Percentiles rank a stretch among this genome's conserved stretches.
These are phyloP conservation scores for Tribolium madens DNA, from an alignment of 1,140 invertebrate species.

Conservation along the genomic window DNA sequence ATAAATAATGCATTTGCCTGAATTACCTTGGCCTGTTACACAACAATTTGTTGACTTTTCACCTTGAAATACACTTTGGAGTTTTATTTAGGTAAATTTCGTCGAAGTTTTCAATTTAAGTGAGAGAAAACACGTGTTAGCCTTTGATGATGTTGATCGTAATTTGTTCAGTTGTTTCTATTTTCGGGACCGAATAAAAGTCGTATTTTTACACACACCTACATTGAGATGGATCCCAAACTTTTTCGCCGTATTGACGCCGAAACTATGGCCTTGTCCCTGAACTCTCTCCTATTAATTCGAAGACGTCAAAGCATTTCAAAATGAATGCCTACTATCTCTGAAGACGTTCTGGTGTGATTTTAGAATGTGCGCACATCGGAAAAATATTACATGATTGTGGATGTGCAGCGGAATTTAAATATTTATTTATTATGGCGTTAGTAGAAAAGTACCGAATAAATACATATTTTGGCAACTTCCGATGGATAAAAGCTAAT, in stretches of 20 bases:
- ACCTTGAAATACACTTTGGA: slow-evolving; percentile 38
- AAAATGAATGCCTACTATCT: slow-evolving; percentile 1
- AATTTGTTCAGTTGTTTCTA: not conserved
- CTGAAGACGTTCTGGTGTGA: not conserved
- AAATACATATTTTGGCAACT: no score
- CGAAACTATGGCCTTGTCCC: slow-evolving; percentile 20
- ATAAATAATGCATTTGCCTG: slow-evolving; percentile 26
- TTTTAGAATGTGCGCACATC: not conserved
- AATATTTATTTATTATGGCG: not conserved
- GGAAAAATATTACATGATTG: not conserved
- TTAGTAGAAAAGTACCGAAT: no score
- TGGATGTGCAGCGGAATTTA: not conserved
- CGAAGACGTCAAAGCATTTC: slow-evolving; percentile 24
- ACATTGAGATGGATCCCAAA: slow-evolving; percentile 14
- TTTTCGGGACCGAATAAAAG: not conserved
- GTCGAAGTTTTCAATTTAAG: not conserved
- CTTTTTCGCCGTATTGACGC: slow-evolving; percentile 22
- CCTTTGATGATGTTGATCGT: not conserved
- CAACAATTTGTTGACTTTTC: slow-evolving; percentile 46
- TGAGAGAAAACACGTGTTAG: not conserved
- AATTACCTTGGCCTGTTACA: slow-evolving; percentile 45
- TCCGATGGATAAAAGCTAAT: no score
- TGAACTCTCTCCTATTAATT: slow-evolving; percentile 34
- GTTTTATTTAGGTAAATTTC: not conserved
- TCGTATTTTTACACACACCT: slow-evolving; percentile 10